Percentiles rank a stretch among this genome's conserved stretches.
Conservation (phyloP, 2,797 vertebrate genomes). For the Liparis tanakae region DNA sequence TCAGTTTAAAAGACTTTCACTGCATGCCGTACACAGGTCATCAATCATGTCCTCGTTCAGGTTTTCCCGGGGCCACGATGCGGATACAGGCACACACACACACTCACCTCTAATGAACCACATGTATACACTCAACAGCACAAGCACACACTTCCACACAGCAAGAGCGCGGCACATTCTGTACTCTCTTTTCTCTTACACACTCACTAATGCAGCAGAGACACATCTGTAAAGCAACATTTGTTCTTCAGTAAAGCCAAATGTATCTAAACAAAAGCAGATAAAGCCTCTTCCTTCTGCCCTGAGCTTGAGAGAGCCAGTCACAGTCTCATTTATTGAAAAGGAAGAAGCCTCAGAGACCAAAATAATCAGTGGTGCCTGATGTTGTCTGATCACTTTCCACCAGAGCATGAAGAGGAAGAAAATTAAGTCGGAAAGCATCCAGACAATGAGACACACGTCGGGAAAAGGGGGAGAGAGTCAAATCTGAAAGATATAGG, state of each 20-base stretch:
- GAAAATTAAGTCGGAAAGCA: conserved; percentile 4
- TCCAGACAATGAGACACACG: conserved; percentile 7
- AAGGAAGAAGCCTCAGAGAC: conserved; percentile 46
- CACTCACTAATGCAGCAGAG: conserved; percentile 10
- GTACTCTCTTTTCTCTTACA: background rate
- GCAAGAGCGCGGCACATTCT: conserved; percentile 26
- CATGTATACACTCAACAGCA: conserved; percentile 49
- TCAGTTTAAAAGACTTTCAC: conserved; percentile 73
- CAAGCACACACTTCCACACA: conserved; percentile 45
- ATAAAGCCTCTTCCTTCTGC: conserved; percentile 49
- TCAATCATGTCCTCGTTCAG: conserved; percentile 72
- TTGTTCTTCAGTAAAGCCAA: conserved; percentile 42
- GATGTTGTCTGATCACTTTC: conserved; percentile 47
- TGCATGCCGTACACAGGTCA: conserved; percentile 73
- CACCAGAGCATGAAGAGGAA: conserved; percentile 39
- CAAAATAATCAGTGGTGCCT: conserved; percentile 52
- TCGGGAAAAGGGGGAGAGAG: background rate
- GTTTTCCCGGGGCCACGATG: conserved; percentile 52
- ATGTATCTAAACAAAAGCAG: conserved; percentile 58
- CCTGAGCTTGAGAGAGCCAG: conserved; percentile 21
- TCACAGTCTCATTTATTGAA: conserved; percentile 33
- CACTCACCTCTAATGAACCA: conserved; percentile 57
- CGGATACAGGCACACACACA: conserved; percentile 53
- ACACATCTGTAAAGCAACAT: conserved; percentile 48
- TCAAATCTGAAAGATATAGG: background rate